Conservation (phyloP, 2,888 invertebrate genomes). For the Orchesellides sinensis region DNA sequence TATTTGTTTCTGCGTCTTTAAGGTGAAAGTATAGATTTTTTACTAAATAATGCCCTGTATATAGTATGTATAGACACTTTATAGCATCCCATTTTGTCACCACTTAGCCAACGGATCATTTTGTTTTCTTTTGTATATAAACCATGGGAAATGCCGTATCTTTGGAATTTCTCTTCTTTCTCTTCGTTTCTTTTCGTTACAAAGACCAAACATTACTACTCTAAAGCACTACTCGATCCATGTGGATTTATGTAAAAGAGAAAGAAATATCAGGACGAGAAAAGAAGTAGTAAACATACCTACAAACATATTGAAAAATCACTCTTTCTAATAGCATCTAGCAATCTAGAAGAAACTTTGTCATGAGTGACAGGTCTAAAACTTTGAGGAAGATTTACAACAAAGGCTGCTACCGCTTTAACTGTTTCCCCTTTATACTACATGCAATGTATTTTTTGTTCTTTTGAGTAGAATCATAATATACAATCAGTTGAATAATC, state of each 20-base stretch:
- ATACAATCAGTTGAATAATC: too few relatives aligned
- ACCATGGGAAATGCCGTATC: not conserved
- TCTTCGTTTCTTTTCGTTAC: not conserved
- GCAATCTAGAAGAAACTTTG: conserved; percentile 64
- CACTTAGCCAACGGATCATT: not conserved
- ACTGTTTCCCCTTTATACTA: too few relatives aligned
- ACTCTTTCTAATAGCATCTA: conserved; percentile 59
- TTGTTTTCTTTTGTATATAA: not conserved
- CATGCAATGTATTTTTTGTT: too few relatives aligned
- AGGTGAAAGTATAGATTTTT: too few relatives aligned
- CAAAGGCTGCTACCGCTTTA: conserved; percentile 33
- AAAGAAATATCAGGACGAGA: too few relatives aligned
- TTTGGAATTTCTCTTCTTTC: conserved; percentile 33
- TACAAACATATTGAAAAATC: conserved; percentile 45
- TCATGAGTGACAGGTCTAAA: conserved; percentile 59
- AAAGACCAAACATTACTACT: not conserved
- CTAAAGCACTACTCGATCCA: not conserved
- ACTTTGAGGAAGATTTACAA: conserved; percentile 59
- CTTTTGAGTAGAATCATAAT: too few relatives aligned
- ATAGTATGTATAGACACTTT: not conserved
- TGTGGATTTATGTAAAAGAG: too few relatives aligned
- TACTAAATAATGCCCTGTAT: too few relatives aligned
- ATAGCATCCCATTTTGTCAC: not conserved
- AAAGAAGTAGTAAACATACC: too few relatives aligned
- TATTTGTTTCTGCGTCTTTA: too few relatives aligned